These are phyloP conservation scores for Pelecanus crispus DNA, from an alignment of 2,113 vertebrate genomes.

Conservation along the genomic window DNA sequence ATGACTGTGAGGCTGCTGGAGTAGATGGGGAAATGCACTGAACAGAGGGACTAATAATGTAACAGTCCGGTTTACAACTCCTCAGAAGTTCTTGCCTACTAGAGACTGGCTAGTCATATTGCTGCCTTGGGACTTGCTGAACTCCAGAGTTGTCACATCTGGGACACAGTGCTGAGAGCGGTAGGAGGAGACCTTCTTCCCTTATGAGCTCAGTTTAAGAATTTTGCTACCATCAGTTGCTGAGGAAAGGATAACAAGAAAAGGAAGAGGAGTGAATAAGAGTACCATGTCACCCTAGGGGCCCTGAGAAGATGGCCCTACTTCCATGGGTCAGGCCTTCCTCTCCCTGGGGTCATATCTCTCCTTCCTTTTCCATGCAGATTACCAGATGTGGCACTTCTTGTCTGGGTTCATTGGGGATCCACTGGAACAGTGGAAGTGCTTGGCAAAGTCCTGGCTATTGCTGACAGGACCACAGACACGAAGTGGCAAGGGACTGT, in stretches of 20 bases:
- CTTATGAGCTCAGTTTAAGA: background rate
- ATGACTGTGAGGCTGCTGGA: background rate
- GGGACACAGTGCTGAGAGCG: background rate
- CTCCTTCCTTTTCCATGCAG: background rate
- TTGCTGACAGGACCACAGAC: constrained; percentile 71
- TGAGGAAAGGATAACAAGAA: background rate
- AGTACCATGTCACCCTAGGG: background rate
- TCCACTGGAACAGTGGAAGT: constrained; percentile 61
- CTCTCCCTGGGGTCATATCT: background rate
- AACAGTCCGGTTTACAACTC: background rate
- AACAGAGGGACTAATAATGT: background rate
- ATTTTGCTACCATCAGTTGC: background rate
- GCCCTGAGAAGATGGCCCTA: background rate
- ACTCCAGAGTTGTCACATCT: background rate
- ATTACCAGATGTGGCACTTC: constrained; percentile 72
- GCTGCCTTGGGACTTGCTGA: background rate
- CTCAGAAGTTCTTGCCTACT: background rate
- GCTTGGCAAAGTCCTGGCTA: constrained; percentile 59
- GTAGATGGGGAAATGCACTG: background rate
- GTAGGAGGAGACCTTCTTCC: background rate
- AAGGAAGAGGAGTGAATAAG: background rate
- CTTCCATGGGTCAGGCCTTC: background rate
- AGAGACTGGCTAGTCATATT: background rate
- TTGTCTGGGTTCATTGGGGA: constrained; percentile 63
- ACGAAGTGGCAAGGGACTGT: constrained; percentile 69